These are phyloP conservation scores for Crocuta crocuta DNA, from an alignment of 2,113 vertebrate genomes.

Conservation along the genomic window DNA sequence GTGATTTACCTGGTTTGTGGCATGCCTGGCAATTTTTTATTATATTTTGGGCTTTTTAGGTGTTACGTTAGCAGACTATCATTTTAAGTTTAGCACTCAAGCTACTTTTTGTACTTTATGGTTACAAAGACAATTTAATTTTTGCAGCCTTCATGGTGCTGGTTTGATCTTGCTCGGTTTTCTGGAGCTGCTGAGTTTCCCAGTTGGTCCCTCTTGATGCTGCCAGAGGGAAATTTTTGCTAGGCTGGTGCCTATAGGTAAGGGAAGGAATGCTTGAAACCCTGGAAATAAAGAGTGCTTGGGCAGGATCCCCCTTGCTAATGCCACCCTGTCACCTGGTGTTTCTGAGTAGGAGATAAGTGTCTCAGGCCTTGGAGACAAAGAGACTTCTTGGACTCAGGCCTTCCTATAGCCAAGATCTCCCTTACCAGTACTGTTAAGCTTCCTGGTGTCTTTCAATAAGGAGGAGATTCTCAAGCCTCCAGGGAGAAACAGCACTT, in stretches of 20 bases:
- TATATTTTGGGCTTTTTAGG: not conserved
- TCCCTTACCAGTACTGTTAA: not conserved
- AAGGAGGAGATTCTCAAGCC: not conserved
- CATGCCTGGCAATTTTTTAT: not conserved
- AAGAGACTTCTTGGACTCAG: not conserved
- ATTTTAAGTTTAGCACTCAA: not conserved
- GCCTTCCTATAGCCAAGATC: not conserved
- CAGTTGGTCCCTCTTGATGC: not conserved
- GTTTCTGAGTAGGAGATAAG: not conserved
- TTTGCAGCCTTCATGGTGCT: not conserved
- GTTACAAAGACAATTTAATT: not conserved
- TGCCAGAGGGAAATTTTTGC: not conserved
- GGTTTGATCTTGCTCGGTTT: not conserved
- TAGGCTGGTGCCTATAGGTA: not conserved
- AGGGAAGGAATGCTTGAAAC: not conserved
- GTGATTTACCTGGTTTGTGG: not conserved
- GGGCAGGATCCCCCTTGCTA: not conserved
- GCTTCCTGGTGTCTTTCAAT: not conserved
- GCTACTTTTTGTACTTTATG: not conserved
- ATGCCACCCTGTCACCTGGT: not conserved
- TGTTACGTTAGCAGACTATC: not conserved
- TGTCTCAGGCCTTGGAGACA: not conserved
- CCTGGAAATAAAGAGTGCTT: not conserved
- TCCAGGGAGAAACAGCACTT: not conserved
- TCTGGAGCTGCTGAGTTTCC: not conserved